Evolutionary conservation across 1,140 invertebrate genomes (phyloP), one percentile per base, ranked within the genome.

Genomic region (Diorhabda carinulata): DNA sequence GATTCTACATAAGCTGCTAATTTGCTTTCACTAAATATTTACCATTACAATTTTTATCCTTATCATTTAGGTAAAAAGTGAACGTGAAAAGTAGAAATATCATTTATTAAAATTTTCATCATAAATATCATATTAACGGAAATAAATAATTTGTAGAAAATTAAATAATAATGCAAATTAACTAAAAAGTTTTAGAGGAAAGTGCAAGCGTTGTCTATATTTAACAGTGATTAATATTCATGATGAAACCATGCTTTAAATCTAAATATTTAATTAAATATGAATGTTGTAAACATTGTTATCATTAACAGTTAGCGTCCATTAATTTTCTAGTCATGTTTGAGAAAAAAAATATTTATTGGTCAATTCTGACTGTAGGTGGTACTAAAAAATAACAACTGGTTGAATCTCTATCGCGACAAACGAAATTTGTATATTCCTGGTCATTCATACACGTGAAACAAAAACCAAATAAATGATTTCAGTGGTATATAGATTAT

Each of bases 251-350:
- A 25, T 25, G 25, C 25, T 25, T 25, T 8, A 63, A 63, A 63
- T 63, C 41, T 63, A 63, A 63, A 63, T 63, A 63, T 45, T 45
- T 63, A 63, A 63, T 63, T 63, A 63, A 9, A 63, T 43, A n/a
- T 42, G 3, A 43, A 63, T 4, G 43, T 63, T n/a, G 61, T 63
- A 63, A 63, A 63, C 61, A 63, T 8, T 44, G 45, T 43, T 63
- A 63, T 63, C 61, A 43, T 10, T n/a, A 9, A 8, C 58, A 60
- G 25, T 41, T 10, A 60, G 25, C 25, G 40, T 60, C 5, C 58
- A 5, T 41, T 40, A 60, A 60, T 60, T 60, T 60, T 60, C 9
- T 41, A 60, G 9, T 60, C n/a, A 56, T 56, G n/a, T 7, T 60
- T 60, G 58, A 60, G 5, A 25, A 60, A 60, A 60, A 25, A 60